These are phyloP conservation scores for Monochamus alternatus DNA, from an alignment of 2,888 invertebrate species.

Conservation along the genomic window DNA sequence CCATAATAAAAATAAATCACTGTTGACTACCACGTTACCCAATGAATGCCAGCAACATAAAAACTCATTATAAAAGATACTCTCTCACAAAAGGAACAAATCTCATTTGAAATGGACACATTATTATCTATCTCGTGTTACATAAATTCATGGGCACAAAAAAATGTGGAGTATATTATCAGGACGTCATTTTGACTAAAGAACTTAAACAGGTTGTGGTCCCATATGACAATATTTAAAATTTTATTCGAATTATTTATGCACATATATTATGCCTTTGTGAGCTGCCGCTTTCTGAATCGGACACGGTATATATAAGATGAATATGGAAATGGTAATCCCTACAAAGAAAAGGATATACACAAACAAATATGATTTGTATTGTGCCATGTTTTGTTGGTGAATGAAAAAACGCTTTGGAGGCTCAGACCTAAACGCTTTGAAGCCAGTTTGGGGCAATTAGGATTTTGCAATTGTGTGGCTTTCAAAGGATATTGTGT, in stretches of 20 bases:
- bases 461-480: slow-evolving; percentile 44
- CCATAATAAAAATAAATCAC: slow-evolving; percentile 36
- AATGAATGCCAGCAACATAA: slow-evolving; percentile 48
- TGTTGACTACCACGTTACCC: slow-evolving; percentile 58
- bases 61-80: slow-evolving; percentile 56
- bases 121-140: slow-evolving; percentile 51
- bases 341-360: slow-evolving; percentile 58
- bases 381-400: slow-evolving; percentile 49
- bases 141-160: slow-evolving; percentile 50
- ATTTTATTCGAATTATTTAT: slow-evolving; percentile 66
- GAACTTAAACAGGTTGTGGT: slow-evolving; percentile 63
- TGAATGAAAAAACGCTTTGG: slow-evolving; percentile 40
- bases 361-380: slow-evolving; percentile 63
- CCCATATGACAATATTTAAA: slow-evolving; percentile 63
- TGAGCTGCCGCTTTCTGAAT: slow-evolving; percentile 64
- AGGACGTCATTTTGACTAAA: slow-evolving; percentile 60
- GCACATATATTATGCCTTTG: slow-evolving; percentile 65
- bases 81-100: slow-evolving; percentile 51
- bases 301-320: slow-evolving; percentile 60
- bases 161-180: slow-evolving; percentile 61
- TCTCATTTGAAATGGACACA: slow-evolving; percentile 52
- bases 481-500: slow-evolving; percentile 40
- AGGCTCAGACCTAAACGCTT: slow-evolving; percentile 30
- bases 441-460: slow-evolving; percentile 42
- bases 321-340: slow-evolving; percentile 62